phyloP scores from a whole-genome alignment of 2,888 invertebrate species.

The Morpho deidamia region DNA sequence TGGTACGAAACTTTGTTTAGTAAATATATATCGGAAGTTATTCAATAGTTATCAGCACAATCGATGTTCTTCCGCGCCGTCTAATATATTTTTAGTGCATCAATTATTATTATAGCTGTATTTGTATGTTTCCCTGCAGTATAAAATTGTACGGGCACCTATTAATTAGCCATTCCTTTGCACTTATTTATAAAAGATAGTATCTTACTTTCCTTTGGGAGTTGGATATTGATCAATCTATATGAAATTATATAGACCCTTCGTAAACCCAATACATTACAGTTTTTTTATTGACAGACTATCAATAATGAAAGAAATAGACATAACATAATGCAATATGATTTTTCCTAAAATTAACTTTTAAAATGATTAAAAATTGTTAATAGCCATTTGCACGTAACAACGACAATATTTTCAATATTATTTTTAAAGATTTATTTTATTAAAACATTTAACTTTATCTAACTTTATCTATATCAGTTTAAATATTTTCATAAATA shows the following conservation, averaged over 20 bases:
- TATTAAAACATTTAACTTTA: too few species aligned
- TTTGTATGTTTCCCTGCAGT: conserved; percentile 21
- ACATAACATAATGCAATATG: conserved; percentile 17
- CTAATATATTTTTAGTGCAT: conserved; percentile 46
- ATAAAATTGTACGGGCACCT: conserved; percentile 14
- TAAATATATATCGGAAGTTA: conserved; percentile 4
- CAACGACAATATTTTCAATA: too few species aligned
- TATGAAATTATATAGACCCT: too few species aligned
- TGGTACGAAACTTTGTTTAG: conserved; percentile 12
- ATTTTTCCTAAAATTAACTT: neutral
- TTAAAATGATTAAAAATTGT: neutral
- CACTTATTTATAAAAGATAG: conserved; percentile 14
- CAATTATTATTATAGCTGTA: conserved; percentile 40
- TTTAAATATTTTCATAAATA: too few species aligned
- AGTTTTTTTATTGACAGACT: neutral
- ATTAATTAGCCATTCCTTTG: conserved; percentile 25
- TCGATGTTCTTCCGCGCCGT: conserved; percentile 63
- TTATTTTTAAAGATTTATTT: too few species aligned
- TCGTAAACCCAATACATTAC: neutral
- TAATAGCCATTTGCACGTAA: too few species aligned
- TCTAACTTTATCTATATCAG: too few species aligned
- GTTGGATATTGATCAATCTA: too few species aligned
- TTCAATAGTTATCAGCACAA: conserved; percentile 45
- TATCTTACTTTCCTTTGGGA: conserved; percentile 6
- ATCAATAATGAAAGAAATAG: neutral